These are phyloP conservation scores for Scaptomyza flava DNA, from an alignment of 2,888 invertebrate genomes.

Conservation along the genomic window DNA sequence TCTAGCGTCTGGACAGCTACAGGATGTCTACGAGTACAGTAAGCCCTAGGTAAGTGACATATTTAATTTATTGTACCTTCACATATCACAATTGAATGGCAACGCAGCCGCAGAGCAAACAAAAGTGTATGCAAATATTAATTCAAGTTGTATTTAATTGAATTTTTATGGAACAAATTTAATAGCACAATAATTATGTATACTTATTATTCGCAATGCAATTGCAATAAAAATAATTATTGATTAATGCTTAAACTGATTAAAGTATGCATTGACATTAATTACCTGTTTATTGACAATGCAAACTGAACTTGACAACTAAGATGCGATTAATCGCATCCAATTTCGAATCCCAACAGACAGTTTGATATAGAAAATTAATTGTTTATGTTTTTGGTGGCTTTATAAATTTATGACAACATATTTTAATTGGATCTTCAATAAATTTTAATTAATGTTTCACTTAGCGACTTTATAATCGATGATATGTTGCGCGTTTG, in stretches of 20 bases:
- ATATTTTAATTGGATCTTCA: constrained; percentile 5
- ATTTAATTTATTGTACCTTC: too few relatives aligned
- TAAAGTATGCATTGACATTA: constrained; percentile 40
- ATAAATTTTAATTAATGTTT: constrained; percentile 22
- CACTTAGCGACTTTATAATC: constrained; percentile 32
- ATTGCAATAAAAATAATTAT: constrained; percentile 51
- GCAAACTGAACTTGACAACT: constrained; percentile 13
- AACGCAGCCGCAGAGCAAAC: too few relatives aligned
- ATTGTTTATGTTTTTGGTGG: not conserved
- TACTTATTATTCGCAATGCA: constrained; percentile 11
- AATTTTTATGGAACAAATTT: constrained; percentile 50
- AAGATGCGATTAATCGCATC: not conserved
- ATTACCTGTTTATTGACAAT: constrained; percentile 23
- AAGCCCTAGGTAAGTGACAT: too few relatives aligned
- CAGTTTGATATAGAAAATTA: not conserved
- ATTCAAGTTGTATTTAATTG: constrained; percentile 8
- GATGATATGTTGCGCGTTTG: constrained; percentile 24
- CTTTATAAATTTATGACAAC: constrained; percentile 2
- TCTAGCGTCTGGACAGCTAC: too few relatives aligned
- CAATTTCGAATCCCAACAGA: not conserved
- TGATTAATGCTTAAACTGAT: constrained; percentile 61
- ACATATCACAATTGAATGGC: too few relatives aligned
- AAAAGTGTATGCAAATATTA: too few relatives aligned
- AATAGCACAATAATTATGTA: too few relatives aligned
- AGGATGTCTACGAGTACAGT: too few relatives aligned